phyloP scores from a whole-genome alignment of 2,888 invertebrate species.

The Lordiphosa andalusiaca region DNA sequence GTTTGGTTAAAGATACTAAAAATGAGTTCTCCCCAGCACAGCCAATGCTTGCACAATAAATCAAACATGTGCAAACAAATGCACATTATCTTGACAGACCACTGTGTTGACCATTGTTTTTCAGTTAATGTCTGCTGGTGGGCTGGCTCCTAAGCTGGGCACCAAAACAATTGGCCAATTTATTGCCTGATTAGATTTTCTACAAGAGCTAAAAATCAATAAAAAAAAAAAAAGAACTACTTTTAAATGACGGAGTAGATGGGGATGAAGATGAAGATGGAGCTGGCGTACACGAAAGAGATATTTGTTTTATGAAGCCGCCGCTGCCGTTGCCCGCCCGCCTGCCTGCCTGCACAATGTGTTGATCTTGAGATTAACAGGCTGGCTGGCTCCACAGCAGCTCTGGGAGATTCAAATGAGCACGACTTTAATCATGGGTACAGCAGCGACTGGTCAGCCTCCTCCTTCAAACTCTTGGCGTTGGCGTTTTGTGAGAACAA shows the following conservation, averaged over 20 bases:
- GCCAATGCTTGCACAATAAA: conserved; percentile 42
- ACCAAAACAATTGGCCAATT: conserved; percentile 73
- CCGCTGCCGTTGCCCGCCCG: conserved; percentile 41
- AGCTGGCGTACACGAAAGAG: conserved; percentile 62
- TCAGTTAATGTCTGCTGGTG: conserved; percentile 28
- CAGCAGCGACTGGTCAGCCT: conserved; percentile 25
- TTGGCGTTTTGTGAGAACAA: conserved; percentile 74
- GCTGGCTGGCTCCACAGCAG: conserved; percentile 26
- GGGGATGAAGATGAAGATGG: conserved; percentile 22
- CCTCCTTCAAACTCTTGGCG: conserved; percentile 38
- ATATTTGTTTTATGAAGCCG: conserved; percentile 75
- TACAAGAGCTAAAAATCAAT: conserved; percentile 52
- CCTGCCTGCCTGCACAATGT: conserved; percentile 62
- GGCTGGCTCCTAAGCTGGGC: conserved; percentile 30
- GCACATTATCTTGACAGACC: conserved; percentile 24
- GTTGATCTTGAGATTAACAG: conserved; percentile 75
- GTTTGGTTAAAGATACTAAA: conserved; percentile 21
- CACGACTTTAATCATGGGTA: conserved; percentile 69
- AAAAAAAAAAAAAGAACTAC: conserved; percentile 58
- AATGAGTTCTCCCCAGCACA: conserved; percentile 13
- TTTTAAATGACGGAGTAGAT: conserved; percentile 20
- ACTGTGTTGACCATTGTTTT: conserved; percentile 22
- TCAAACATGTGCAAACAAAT: conserved; percentile 62
- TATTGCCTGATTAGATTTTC: conserved; percentile 71
- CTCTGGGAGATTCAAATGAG: conserved; percentile 73